phyloP scores from a whole-genome alignment of 1,140 invertebrate genomes.

The Batillaria attramentaria region DNA sequence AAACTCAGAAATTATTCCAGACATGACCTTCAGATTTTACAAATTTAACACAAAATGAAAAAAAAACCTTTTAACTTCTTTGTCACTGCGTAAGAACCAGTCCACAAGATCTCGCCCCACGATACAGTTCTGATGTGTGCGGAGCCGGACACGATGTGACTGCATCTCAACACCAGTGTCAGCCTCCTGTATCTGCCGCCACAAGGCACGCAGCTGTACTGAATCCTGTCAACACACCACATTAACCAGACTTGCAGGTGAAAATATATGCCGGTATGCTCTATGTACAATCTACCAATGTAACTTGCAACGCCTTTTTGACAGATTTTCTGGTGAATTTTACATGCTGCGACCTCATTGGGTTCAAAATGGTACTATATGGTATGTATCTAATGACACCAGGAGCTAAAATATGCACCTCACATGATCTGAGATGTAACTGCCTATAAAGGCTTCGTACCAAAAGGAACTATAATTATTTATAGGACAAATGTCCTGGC shows the following conservation, averaged over 20 bases:
- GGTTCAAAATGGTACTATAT: too few relatives aligned
- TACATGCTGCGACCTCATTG: too few relatives aligned
- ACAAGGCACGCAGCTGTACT: constrained; percentile 80
- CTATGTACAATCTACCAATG: not conserved
- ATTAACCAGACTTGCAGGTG: not conserved
- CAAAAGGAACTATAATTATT: too few relatives aligned
- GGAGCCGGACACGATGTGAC: constrained; percentile 78
- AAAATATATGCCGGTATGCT: too few relatives aligned
- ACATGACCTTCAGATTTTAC: not conserved
- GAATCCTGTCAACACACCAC: constrained; percentile 77
- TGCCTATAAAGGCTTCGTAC: too few relatives aligned
- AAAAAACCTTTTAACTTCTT: constrained; percentile 76
- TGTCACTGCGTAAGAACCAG: constrained; percentile 83
- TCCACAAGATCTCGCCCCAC: constrained; percentile 83
- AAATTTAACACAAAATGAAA: constrained; percentile 7
- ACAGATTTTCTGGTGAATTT: too few relatives aligned
- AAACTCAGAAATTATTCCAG: not conserved
- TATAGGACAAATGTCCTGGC: too few relatives aligned
- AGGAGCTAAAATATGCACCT: too few relatives aligned
- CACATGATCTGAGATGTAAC: too few relatives aligned
- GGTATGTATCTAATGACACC: too few relatives aligned
- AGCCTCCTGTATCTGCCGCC: constrained; percentile 80
- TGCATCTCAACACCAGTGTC: constrained; percentile 77
- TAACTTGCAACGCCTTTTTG: too few relatives aligned
- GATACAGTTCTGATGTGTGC: constrained; percentile 80